phyloP scores from a whole-genome alignment of 2,113 vertebrate genomes.

The Alaudala cheleensis region DNA sequence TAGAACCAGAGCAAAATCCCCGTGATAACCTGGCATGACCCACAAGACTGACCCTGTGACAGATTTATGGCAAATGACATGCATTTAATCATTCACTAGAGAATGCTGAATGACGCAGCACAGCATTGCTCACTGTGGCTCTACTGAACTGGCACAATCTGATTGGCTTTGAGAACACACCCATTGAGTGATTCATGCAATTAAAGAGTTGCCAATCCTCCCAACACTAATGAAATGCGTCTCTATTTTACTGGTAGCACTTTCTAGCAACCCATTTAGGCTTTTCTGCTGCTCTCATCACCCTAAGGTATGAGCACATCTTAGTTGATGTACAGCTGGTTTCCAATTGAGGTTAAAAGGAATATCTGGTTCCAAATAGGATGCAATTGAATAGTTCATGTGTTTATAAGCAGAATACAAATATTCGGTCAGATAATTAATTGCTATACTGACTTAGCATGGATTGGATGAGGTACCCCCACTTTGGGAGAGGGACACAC shows the following conservation, averaged over 20 bases:
- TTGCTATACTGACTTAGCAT: neutral
- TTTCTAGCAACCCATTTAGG: constrained; percentile 44
- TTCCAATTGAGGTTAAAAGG: neutral
- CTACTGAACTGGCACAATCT: constrained; percentile 7
- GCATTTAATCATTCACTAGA: constrained; percentile 31
- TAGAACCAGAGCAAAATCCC: neutral
- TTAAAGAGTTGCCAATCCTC: constrained; percentile 28
- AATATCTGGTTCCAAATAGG: neutral
- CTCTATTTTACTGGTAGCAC: constrained; percentile 41
- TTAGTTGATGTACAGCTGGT: neutral
- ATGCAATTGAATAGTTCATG: neutral
- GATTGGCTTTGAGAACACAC: constrained; percentile 46
- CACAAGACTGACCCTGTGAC: neutral
- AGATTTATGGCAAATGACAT: constrained; percentile 25
- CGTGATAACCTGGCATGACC: neutral
- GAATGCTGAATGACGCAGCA: constrained; percentile 31
- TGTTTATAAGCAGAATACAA: neutral
- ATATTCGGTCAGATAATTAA: neutral
- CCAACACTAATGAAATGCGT: constrained; percentile 39
- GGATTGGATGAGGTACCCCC: neutral
- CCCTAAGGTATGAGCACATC: neutral
- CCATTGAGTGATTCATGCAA: constrained; percentile 61
- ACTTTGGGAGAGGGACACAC: neutral
- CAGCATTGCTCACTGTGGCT: constrained; percentile 33
- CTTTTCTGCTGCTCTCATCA: constrained; percentile 26